Evolutionary conservation across 2,888 invertebrate genomes (phyloP).

Genomic region (Himalopsyche japonica): DNA sequence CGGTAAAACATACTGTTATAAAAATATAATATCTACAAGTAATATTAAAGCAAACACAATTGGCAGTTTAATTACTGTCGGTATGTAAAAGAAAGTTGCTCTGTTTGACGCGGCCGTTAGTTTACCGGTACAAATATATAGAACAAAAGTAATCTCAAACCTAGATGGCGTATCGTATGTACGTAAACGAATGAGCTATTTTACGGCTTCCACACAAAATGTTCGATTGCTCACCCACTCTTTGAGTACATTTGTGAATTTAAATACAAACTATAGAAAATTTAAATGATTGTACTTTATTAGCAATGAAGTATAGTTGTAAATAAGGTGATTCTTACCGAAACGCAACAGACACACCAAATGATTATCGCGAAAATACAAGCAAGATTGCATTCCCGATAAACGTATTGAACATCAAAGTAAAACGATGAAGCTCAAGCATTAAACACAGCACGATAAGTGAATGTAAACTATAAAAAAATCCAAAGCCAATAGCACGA

Average conservation of each 20-base stretch:
- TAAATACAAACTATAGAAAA: too few relatives aligned
- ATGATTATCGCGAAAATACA: background rate
- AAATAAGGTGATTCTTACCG: background rate
- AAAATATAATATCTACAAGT: too few relatives aligned
- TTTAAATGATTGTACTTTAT: background rate
- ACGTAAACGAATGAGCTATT: background rate
- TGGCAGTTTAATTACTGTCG: too few relatives aligned
- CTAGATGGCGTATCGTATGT: background rate
- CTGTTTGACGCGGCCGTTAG: background rate
- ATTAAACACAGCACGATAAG: background rate
- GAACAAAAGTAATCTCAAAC: background rate
- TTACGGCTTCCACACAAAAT: background rate
- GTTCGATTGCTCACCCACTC: too few relatives aligned
- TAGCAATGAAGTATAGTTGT: too few relatives aligned
- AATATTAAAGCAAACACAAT: too few relatives aligned
- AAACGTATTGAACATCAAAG: background rate
- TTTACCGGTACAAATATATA: background rate
- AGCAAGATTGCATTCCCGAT: background rate
- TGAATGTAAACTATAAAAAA: background rate
- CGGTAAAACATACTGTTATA: too few relatives aligned
- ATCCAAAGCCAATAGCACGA: background rate
- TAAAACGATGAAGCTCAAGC: background rate
- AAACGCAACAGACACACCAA: background rate
- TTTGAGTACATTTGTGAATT: too few relatives aligned
- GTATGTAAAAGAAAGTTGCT: background rate